Evolutionary conservation across 92 coral and sea anemone genomes (phyloP).

Genomic region (Palythoa grandis): DNA sequence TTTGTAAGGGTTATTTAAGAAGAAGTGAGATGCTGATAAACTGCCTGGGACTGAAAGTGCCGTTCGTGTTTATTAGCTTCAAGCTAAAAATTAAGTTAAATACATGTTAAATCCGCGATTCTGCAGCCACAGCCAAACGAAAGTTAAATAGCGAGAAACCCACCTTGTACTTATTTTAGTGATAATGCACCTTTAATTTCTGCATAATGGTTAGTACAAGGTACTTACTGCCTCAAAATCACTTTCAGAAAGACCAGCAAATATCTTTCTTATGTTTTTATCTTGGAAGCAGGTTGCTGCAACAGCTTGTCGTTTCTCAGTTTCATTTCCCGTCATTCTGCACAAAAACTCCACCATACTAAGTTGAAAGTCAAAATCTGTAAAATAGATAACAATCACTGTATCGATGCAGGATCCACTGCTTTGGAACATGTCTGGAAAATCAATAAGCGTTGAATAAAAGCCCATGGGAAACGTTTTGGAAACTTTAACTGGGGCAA

Average conservation of each 20-base stretch:
- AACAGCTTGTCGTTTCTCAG: neutral
- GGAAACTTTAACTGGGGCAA: too few species aligned
- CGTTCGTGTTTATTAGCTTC: too few species aligned
- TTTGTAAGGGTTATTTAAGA: too few species aligned
- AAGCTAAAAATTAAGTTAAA: too few species aligned
- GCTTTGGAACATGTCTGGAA: neutral
- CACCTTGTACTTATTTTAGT: too few species aligned
- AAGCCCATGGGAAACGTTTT: neutral
- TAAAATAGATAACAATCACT: neutral
- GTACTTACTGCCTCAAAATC: conserved; percentile 34
- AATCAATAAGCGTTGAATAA: neutral
- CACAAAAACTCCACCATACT: conserved; percentile 37
- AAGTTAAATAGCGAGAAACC: neutral
- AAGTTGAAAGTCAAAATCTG: conserved; percentile 45
- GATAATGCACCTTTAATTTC: neutral
- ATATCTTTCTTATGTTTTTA: conserved; percentile 11
- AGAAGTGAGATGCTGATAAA: too few species aligned
- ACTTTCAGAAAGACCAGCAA: neutral
- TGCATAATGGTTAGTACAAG: neutral
- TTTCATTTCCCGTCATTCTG: conserved; percentile 21
- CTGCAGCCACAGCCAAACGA: neutral
- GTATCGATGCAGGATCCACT: neutral
- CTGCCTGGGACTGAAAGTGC: too few species aligned
- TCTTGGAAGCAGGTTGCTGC: conserved; percentile 35
- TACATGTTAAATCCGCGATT: too few species aligned